phyloP scores from a whole-genome alignment of 2,797 vertebrate species.

The Rhinichthys osculus region DNA sequence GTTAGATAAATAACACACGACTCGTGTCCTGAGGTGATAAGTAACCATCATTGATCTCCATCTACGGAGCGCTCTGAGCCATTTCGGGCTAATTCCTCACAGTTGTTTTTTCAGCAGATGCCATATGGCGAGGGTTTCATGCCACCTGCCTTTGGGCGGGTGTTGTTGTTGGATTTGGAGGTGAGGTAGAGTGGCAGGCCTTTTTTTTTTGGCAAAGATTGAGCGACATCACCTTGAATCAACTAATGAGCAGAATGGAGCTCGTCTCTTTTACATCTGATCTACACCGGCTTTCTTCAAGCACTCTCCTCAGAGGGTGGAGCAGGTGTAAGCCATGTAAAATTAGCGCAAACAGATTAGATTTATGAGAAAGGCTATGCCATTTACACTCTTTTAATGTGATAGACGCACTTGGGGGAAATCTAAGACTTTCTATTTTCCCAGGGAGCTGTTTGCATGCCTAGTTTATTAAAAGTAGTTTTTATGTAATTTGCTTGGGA shows the following conservation, averaged over 20 bases:
- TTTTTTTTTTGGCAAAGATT: conserved; percentile 23
- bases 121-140: conserved; percentile 77
- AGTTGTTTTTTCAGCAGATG: conserved; percentile 67
- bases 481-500: neutral
- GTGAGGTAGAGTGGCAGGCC: conserved; percentile 21
- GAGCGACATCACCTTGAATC: conserved; percentile 63
- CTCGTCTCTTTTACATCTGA: conserved; percentile 16
- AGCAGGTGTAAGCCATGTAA: conserved; percentile 43
- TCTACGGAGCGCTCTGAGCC: conserved; percentile 64
- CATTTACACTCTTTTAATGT: conserved; percentile 51
- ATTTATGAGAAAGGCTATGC: conserved; percentile 39
- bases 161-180: conserved; percentile 55
- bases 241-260: conserved; percentile 22
- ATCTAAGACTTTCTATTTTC: conserved; percentile 21
- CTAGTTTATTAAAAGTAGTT: conserved; percentile 35
- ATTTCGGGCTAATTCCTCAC: conserved; percentile 70
- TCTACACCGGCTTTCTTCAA: neutral
- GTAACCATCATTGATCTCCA: conserved; percentile 75
- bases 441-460: conserved; percentile 30
- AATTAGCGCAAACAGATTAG: conserved; percentile 37
- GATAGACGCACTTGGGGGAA: conserved; percentile 44
- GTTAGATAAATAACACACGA: conserved; percentile 62
- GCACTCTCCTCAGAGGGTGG: conserved; percentile 9
- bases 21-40: conserved; percentile 71
- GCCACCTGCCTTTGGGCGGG: conserved; percentile 74